These are phyloP conservation scores for Gibbula magus DNA, from an alignment of 2,888 invertebrate genomes.

Conservation along the genomic window DNA sequence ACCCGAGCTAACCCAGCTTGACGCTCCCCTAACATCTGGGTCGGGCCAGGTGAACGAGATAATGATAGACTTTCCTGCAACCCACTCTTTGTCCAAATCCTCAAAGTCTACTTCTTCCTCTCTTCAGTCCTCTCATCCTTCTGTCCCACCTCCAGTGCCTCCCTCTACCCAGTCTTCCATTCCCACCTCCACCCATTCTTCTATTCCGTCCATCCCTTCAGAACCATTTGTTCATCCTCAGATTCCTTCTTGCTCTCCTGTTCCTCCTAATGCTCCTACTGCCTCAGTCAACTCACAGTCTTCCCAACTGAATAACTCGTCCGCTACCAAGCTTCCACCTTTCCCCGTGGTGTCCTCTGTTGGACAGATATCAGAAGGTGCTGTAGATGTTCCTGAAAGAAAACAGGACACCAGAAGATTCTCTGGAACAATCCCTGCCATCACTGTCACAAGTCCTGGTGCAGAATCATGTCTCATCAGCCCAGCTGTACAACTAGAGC, in stretches of 20 bases:
- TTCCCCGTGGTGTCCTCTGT: too few species aligned
- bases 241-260: not conserved
- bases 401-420: not conserved
- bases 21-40: constrained; percentile 30
- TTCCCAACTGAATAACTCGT: too few species aligned
- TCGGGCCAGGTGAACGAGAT: constrained; percentile 19
- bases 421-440: not conserved
- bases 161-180: not conserved
- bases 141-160: not conserved
- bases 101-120: not conserved
- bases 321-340: too few species aligned
- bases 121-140: not conserved
- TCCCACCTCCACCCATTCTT: not conserved
- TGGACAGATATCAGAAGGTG: too few species aligned
- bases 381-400: not conserved
- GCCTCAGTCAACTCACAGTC: not conserved
- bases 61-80: constrained; percentile 29
- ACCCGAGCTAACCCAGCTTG: constrained; percentile 37
- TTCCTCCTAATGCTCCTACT: not conserved
- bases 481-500: not conserved
- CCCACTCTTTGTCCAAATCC: not conserved
- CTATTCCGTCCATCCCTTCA: not conserved
- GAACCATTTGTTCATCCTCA: not conserved
- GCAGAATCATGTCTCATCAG: not conserved
- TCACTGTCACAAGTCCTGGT: not conserved